Conservation (phyloP, 2,797 vertebrate genomes). For the Brachyalestes nurse region DNA sequence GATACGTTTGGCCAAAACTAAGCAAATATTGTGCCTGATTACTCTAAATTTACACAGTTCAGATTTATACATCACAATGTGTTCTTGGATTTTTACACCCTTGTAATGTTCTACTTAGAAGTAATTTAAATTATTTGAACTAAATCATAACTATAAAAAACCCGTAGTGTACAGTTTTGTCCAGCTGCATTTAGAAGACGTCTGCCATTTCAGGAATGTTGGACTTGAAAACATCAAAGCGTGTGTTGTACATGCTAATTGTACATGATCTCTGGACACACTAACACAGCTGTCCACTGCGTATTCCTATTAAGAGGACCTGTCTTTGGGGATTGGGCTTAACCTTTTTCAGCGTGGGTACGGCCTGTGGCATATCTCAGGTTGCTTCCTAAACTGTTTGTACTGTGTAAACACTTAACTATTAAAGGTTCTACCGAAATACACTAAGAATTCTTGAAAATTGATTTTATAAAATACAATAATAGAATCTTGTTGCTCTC, state of each 20-base stretch:
- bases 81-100: neutral
- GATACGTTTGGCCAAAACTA: too few species aligned
- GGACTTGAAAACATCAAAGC: neutral
- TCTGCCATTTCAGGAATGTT: neutral
- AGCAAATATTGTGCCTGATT: too few species aligned
- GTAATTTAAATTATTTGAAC: too few species aligned
- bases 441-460: neutral
- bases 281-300: conserved; percentile 13
- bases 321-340: conserved; percentile 14
- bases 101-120: neutral
- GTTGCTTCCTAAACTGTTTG: neutral
- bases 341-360: conserved; percentile 18
- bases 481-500: neutral
- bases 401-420: neutral
- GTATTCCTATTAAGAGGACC: conserved; percentile 10
- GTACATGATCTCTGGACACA: conserved; percentile 8
- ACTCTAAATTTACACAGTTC: neutral
- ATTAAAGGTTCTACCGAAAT: neutral
- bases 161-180: neutral
- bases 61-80: neutral
- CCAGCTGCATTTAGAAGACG: neutral
- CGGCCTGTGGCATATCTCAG: conserved; percentile 2
- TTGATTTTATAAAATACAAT: neutral
- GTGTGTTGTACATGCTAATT: conserved; percentile 16
- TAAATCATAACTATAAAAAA: too few species aligned